A percentile compares a stretch with the other conserved stretches of the same genome.
These are phyloP conservation scores for Aquatica leii DNA, from an alignment of 2,888 invertebrate species.

Conservation along the genomic window DNA sequence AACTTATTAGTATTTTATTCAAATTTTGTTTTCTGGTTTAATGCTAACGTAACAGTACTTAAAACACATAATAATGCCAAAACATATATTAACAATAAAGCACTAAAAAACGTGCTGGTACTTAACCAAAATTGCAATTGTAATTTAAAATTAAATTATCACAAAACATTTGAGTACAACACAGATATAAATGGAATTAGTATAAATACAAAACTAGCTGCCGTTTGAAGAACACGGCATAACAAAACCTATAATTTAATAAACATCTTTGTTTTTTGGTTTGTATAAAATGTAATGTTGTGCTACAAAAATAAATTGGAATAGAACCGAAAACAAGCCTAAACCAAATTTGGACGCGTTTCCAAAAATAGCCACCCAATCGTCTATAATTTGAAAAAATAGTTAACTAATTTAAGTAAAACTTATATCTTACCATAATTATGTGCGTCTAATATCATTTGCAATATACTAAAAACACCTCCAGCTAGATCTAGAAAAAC, in stretches of 20 bases:
- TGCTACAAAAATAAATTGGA: constrained; percentile 95
- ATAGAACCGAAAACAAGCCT: constrained; percentile 92
- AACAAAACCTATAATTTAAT: background rate
- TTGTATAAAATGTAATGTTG: constrained; percentile 96
- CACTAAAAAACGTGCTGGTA: too few relatives aligned
- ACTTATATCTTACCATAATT: constrained; percentile 74
- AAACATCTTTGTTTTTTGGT: constrained; percentile 55
- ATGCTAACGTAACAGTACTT: too few relatives aligned
- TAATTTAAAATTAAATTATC: too few relatives aligned
- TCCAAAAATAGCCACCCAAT: constrained; percentile 96
- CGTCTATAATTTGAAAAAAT: constrained; percentile 71
- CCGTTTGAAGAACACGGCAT: too few relatives aligned
- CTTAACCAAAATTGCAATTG: too few relatives aligned
- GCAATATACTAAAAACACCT: constrained; percentile 90
- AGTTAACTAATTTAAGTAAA: background rate
- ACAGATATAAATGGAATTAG: too few relatives aligned
- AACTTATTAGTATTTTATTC: too few relatives aligned
- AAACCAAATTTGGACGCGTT: constrained; percentile 98
- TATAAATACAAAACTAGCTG: too few relatives aligned
- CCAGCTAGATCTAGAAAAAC: constrained; percentile 96
- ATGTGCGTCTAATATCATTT: constrained; percentile 94
- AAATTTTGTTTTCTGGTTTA: too few relatives aligned
- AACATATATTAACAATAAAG: too few relatives aligned
- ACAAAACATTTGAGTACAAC: too few relatives aligned
- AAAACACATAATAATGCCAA: too few relatives aligned